Evolutionary conservation across 2,888 invertebrate species (phyloP), one percentile per base, ranked within the genome.

Genomic region (Odiellus spinosus): DNA sequence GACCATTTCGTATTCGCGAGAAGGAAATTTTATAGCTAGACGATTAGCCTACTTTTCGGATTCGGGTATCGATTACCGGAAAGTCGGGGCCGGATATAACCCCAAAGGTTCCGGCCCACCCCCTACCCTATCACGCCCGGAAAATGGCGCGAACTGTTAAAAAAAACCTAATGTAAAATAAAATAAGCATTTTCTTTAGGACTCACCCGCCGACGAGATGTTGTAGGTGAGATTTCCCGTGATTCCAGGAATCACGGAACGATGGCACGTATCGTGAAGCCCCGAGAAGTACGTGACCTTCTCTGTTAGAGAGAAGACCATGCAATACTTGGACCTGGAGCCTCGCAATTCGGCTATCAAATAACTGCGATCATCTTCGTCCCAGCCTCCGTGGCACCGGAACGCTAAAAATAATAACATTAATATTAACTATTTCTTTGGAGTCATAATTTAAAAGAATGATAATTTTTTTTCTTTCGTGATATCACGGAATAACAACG

Each of bases 281-380:
- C 50, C 52, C 45, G 52, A 52, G 36, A 52, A 48, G 21, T 50
- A 48, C 2, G 52, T 52, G 46, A 50, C 48, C 41, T 48, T 50
- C 17, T 44, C 46, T 43, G 50, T 50, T 26, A 45, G 42, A 36
- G 43, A 48, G 47, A 49, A 52, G 32, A 52, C 50, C 52, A 53
- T 49, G 42, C 53, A 53, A 32, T 51, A 53, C 14, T 51, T 46
- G 21, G 46, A 43, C 38, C 46, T 47, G 8, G 53, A 49, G 20
- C 49, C 51, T 36, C 50, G 49, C 20, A 53, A 40, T 44, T 50
- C 53, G 32, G 58, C 57, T 15, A 58, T 56, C 21, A 58, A 53
- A 51, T 58, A 58, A 40, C 55, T 56, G 36, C 50, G 51, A n/a
- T 53, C 56, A n/a, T 57, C 49, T 42, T 51, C 55, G 43, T 53